Evolutionary conservation across 1,140 invertebrate genomes (phyloP), one percentile per base, ranked within the genome.

Genomic region (Mya arenaria): DNA sequence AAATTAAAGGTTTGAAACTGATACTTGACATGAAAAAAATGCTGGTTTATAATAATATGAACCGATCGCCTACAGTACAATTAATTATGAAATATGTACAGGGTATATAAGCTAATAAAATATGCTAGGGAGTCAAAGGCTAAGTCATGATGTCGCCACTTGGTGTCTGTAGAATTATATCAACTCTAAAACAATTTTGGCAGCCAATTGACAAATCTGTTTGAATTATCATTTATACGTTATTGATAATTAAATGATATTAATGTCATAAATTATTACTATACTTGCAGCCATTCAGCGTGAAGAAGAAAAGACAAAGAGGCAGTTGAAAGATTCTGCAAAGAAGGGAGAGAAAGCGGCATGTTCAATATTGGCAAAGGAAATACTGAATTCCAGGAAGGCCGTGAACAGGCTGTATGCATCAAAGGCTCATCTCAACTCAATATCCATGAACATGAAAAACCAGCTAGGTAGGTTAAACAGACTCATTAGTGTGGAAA

Each of bases 371-470:
- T 93, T 99, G 36, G 99, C 99, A 6, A 99, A 99, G 91, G 98
- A 99, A 94, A 95, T 99, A 41, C 94, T 99, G 37, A 94, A 96
- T 80, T 97, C 99, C 0, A 94, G 97, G 80, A 98, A 98, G 93
- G 96, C 97, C 0, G 95, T 98, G 32, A 96, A 95, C 86, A 97
- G 98, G 93, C 96, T 99, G 75, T 96, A 99, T 90, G 96, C 97
- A 0, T 97, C 97, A 0, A 99, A 99, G 93, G 98, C 99, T n/a
- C 98, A 99, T 87, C 93, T 99, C 4, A 99, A 98, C 92, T 99
- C 98, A 1, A 96, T 99, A 19, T 96, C 98, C 75, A 94, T 99
- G 93, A 97, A 98, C 93, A 99, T 99, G 98, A 98, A 99, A 92
- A 98, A 99, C 92, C 99, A 99, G 92, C 93, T 99, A 84, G 96